phyloP scores from a whole-genome alignment of 2,888 invertebrate species.

The Salpingus planirostris region DNA sequence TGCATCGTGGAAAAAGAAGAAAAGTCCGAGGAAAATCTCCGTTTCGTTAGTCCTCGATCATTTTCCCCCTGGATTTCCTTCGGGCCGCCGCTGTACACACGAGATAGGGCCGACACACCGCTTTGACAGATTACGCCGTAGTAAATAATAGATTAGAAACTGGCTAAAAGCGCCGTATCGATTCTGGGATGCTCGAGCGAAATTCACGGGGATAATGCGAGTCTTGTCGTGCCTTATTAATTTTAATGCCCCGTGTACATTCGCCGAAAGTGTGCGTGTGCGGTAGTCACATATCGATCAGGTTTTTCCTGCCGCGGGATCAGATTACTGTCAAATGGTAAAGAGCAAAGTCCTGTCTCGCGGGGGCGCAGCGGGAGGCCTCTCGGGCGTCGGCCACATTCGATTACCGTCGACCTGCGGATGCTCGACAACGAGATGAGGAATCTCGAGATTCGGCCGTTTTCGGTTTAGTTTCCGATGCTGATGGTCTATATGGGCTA shows the following conservation, averaged over 20 bases:
- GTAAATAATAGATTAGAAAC: constrained; percentile 33
- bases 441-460: not conserved
- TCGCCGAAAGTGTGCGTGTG: constrained; percentile 5
- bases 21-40: too few relatives aligned
- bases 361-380: constrained; percentile 15
- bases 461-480: not conserved
- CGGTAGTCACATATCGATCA: constrained; percentile 15
- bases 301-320: constrained; percentile 19
- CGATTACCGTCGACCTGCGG: constrained; percentile 21
- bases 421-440: constrained; percentile 10
- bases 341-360: constrained; percentile 29
- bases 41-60: too few relatives aligned
- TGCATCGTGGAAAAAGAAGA: too few relatives aligned
- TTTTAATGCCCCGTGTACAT: not conserved
- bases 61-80: too few relatives aligned
- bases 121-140: constrained; percentile 37
- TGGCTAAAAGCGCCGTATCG: too few relatives aligned
- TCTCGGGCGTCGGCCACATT: constrained; percentile 23
- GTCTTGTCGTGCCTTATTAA: not conserved
- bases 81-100: constrained; percentile 30
- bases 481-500: not conserved
- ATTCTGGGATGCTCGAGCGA: too few relatives aligned
- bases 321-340: constrained; percentile 29
- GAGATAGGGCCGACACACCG: constrained; percentile 33
- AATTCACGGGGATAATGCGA: not conserved